Percentiles rank a stretch among this genome's conserved stretches.
Conservation (phyloP, 1,140 invertebrate genomes). For the Cepaea nemoralis region DNA sequence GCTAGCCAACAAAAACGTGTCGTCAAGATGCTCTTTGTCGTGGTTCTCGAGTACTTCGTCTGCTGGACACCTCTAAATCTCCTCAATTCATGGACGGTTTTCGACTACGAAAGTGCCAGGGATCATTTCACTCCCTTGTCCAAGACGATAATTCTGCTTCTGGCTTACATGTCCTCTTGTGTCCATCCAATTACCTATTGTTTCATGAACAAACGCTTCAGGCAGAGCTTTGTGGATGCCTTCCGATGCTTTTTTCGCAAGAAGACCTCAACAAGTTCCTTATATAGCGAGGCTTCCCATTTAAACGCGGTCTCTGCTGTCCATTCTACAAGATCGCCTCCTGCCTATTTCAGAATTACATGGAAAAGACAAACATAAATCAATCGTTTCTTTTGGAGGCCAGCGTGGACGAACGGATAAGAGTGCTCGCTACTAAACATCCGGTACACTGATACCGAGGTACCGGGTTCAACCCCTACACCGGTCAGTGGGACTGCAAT, state of each 20-base stretch:
- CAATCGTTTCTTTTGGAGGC: no score
- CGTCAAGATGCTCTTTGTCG: constrained; percentile 91
- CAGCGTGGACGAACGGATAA: no score
- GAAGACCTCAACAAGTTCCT: neutral
- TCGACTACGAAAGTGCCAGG: constrained; percentile 79
- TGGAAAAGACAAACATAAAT: no score
- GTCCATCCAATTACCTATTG: constrained; percentile 95
- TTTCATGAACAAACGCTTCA: constrained; percentile 92
- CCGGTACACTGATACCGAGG: no score
- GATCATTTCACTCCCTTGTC: constrained; percentile 61
- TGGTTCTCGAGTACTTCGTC: constrained; percentile 91
- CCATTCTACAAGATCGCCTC: no score
- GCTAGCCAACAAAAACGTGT: constrained; percentile 86
- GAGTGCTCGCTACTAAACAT: no score
- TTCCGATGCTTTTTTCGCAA: constrained; percentile 76
- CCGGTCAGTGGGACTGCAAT: no score
- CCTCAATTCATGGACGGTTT: constrained; percentile 84
- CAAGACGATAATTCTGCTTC: constrained; percentile 83
- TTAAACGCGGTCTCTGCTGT: no score
- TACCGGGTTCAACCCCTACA: no score
- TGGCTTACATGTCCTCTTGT: constrained; percentile 89
- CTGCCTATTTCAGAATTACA: no score
- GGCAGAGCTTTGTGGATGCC: constrained; percentile 83
- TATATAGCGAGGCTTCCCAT: constrained; percentile 41
- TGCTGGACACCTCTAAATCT: constrained; percentile 93